phyloP scores from a whole-genome alignment of 2,113 vertebrate genomes.

The Paramormyrops kingsleyae region DNA sequence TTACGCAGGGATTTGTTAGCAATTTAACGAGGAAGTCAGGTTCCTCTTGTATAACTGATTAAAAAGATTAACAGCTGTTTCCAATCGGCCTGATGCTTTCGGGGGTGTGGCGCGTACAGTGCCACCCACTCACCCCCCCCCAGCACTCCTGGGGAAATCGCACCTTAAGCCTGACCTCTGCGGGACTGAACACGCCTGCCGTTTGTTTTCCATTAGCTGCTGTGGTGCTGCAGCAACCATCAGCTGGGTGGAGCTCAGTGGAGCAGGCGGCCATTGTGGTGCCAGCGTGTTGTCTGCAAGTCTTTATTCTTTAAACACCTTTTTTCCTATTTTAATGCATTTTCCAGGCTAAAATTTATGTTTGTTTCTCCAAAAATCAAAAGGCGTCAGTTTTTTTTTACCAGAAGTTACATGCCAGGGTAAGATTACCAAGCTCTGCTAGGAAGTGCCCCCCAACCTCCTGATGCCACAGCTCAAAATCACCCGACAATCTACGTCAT shows the following conservation, averaged over 20 bases:
- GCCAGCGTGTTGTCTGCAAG: neutral
- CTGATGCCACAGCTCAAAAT: neutral
- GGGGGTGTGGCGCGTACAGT: neutral
- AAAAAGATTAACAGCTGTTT: conserved; percentile 25
- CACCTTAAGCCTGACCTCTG: neutral
- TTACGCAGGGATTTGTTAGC: conserved; percentile 33
- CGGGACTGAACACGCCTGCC: neutral
- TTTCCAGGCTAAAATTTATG: neutral
- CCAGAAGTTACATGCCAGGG: neutral
- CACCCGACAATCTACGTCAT: neutral
- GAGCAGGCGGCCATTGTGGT: neutral
- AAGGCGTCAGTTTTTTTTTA: neutral
- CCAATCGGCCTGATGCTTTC: neutral
- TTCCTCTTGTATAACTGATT: conserved; percentile 18
- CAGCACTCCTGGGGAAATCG: neutral
- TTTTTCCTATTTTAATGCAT: neutral
- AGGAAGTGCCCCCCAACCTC: neutral
- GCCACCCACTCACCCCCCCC: neutral
- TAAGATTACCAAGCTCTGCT: neutral
- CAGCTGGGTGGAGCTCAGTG: neutral
- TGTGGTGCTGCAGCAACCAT: neutral
- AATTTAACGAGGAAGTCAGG: conserved; percentile 9
- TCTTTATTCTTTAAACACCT: neutral
- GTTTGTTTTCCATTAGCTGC: neutral
- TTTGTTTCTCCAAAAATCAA: neutral